Evolutionary conservation across 23 tunicate species (phyloP).

Genomic region (Halocynthia aurantium): DNA sequence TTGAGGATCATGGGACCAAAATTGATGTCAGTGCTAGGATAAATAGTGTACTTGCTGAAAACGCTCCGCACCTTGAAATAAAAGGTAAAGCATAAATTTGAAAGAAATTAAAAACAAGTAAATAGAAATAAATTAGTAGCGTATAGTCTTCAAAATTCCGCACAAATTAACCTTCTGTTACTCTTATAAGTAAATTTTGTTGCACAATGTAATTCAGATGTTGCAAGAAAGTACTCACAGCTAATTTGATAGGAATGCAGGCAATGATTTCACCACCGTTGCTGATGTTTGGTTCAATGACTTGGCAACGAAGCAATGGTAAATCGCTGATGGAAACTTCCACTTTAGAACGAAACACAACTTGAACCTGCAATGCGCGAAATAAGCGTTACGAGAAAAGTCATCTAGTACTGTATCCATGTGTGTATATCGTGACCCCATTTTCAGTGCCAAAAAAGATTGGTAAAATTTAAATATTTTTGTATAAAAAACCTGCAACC

Average conservation of each 20-base stretch:
- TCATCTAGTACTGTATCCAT: too few relatives aligned
- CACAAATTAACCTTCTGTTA: too few relatives aligned
- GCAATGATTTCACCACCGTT: constrained; percentile 95
- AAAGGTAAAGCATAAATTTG: not conserved
- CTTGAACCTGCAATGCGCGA: constrained; percentile 61
- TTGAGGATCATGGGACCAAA: constrained; percentile 95
- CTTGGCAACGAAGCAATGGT: constrained; percentile 93
- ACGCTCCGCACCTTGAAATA: constrained; percentile 60
- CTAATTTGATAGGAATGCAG: constrained; percentile 85
- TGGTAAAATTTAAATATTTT: not conserved
- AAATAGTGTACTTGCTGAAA: constrained; percentile 81
- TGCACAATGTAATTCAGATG: too few relatives aligned
- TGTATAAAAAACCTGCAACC: too few relatives aligned
- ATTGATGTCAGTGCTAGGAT: constrained; percentile 92
- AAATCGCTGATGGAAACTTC: constrained; percentile 79
- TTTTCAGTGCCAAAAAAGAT: not conserved
- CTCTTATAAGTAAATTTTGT: too few relatives aligned
- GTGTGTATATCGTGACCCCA: too few relatives aligned
- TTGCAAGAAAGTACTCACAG: constrained; percentile 39
- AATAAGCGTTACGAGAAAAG: too few relatives aligned
- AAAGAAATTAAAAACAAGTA: not conserved
- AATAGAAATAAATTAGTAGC: not conserved
- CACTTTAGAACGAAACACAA: constrained; percentile 56
- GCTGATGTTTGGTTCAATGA: constrained; percentile 91
- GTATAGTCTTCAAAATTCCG: not conserved